Evolutionary conservation across 2,113 vertebrate genomes (phyloP), one percentile per base, ranked within the genome.

Genomic region (Stigmatopora argus): DNA sequence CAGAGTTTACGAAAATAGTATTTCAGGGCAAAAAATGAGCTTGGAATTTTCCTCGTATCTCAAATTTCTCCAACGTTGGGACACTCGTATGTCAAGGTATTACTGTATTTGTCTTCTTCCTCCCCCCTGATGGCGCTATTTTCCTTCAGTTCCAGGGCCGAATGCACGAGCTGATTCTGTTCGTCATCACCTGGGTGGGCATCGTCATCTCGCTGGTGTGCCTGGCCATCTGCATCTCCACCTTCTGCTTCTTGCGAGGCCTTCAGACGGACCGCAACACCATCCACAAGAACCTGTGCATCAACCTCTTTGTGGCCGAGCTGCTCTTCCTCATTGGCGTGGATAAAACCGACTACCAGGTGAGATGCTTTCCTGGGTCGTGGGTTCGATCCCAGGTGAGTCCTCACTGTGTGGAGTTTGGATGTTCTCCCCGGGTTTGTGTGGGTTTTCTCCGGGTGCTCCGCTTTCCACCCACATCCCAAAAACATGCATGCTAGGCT

Each of bases 201-300:
- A 96, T 96, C 17, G 93, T 96, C 77, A 94, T 98, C 88, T 96
- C 94, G 3, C 78, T 98, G 53, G 93, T 98, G 73, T 98, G 96
- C 77, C 86, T 98, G 58, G 95, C 94, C 66, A 94, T 97, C 85
- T 96, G 94, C 77, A 95, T 97, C 87, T 96, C 95, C 57, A 96
- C 95, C 62, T 95, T 98, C 88, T 97, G 96, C 90, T 96, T 96
- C 89, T 91, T 97, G 81, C 89, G 95, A 21, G 95, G 96, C 35
- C 91, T 97, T 64, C 96, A 96, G 89, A 94, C 94, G 0, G 95
- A 96, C 87, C 92, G 94, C 48, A 94, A 95, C 90, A 98, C 95
- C 79, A 97, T 96, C 87, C 95, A 97, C 91, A 97, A 97, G 90
- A 97, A 98, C 87, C 92, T 98, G 21, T 98, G 95, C 83, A 93